phyloP scores from a whole-genome alignment of 2,113 vertebrate genomes.

The Thamnaconus septentrionalis region DNA sequence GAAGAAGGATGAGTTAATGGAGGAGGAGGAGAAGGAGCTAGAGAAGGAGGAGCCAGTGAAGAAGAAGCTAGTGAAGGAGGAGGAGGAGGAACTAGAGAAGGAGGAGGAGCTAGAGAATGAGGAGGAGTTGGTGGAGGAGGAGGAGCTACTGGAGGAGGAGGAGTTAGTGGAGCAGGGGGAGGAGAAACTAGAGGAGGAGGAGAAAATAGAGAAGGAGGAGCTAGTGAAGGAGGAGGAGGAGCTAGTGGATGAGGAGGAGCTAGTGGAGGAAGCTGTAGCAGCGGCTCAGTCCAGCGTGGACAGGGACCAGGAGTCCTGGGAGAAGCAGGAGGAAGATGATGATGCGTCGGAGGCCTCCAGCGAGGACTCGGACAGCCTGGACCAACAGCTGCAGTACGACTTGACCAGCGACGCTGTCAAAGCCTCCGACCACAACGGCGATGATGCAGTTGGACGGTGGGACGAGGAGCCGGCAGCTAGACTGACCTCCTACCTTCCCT shows the following conservation, averaged over 20 bases:
- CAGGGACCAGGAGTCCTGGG: background rate
- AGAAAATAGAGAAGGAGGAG: conserved; percentile 4
- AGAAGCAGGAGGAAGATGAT: conserved; percentile 18
- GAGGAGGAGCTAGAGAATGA: no score
- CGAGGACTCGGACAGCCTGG: conserved; percentile 59
- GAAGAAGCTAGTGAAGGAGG: background rate
- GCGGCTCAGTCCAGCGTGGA: no score
- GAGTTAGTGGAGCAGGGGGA: no score
- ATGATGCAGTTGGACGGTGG: no score
- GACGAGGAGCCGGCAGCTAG: background rate
- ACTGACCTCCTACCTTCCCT: conserved; percentile 38
- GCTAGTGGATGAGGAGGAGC: no score
- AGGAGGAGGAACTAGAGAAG: no score
- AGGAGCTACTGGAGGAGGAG: no score
- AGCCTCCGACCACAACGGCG: background rate
- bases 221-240: background rate
- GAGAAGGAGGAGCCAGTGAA: conserved; percentile 1
- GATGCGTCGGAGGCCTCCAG: conserved; percentile 1
- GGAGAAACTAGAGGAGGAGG: no score
- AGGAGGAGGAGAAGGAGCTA: no score
- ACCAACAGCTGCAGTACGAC: conserved; percentile 55
- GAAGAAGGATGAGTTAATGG: background rate
- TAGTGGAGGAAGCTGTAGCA: no score
- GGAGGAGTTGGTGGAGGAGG: no score
- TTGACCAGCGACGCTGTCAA: conserved; percentile 48